Evolutionary conservation across 2,888 invertebrate genomes (phyloP), one percentile per base, ranked within the genome.

Genomic region (Eucriotettix oculatus): DNA sequence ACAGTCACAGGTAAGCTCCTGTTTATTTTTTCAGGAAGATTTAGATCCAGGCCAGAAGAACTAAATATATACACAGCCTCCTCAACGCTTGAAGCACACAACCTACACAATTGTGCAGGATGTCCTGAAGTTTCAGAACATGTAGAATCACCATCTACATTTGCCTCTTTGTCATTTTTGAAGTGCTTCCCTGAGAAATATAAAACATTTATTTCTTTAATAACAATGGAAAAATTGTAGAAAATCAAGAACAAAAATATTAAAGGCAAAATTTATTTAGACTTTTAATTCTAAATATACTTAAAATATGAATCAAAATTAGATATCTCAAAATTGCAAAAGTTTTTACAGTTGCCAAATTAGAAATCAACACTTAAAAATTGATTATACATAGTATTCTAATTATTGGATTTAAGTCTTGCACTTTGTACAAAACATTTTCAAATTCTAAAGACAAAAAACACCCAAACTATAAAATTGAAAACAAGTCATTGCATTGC

Each of bases 21-120:
- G 60, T 65, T 65, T 53, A 65, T 65, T 54, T 64, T 64, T 42
- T 57, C 56, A 40, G 60, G 64, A 11, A 65, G 44, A 43, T 53
- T 43, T 44, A 62, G 40, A 42, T 62, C 57, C n/a, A 58, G 44
- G 42, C 64, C 64, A 53, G 62, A 48, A 29, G 60, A 29, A 52
- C 63, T 61, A 44, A 58, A 65, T 43, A 65, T 61, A 54, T 63
- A 63, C 11, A 63, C 56, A 40, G 60, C 59, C 43, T 63, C 62
- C 16, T 52, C 29, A 11, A 60, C 42, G 29, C 41, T 55, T 16
- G n/a, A 56, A 9, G 63, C 63, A 59, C 65, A 65, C 0, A 65
- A 58, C 7, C 65, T 58, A 54, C 65, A 65, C 40, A 65, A 52
- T 52, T 59, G 57, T 2, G 60, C 59, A 16, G 61, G 59, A 17